A percentile compares a stretch with the other conserved stretches of the same genome.
These are phyloP conservation scores for Oscheius sp. DNA, from an alignment of 2,888 invertebrate species.

Conservation along the genomic window DNA sequence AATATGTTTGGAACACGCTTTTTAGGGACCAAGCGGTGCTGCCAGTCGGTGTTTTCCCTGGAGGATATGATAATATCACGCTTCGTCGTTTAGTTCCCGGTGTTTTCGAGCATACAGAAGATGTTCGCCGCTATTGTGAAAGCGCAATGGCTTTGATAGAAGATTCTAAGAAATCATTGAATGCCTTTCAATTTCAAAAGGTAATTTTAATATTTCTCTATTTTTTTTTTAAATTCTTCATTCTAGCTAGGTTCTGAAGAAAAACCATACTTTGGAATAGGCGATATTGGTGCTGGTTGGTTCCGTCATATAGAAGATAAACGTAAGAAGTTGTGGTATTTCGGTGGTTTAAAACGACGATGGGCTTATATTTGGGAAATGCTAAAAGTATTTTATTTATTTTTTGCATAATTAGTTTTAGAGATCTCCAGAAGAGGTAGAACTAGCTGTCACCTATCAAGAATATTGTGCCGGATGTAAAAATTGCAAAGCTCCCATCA, in stretches of 20 bases:
- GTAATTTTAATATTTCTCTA: neutral
- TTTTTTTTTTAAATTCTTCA: slow-evolving; percentile 3
- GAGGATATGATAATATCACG: slow-evolving; percentile 59
- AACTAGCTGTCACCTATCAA: slow-evolving; percentile 48
- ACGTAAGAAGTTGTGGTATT: slow-evolving; percentile 66
- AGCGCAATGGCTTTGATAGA: slow-evolving; percentile 68
- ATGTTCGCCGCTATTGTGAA: slow-evolving; percentile 62
- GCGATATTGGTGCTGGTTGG: slow-evolving; percentile 64
- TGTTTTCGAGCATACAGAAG: slow-evolving; percentile 48
- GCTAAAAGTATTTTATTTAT: slow-evolving; percentile 49
- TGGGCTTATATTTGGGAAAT: slow-evolving; percentile 68
- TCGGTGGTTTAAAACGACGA: slow-evolving; percentile 50
- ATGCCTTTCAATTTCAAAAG: slow-evolving; percentile 25
- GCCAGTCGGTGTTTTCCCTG: slow-evolving; percentile 66
- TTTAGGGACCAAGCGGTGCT: slow-evolving; percentile 43
- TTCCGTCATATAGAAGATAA: slow-evolving; percentile 63
- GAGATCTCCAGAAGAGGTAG: slow-evolving; percentile 47
- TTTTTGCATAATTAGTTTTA: neutral
- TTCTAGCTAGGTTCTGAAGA: slow-evolving; percentile 17
- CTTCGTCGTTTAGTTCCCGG: slow-evolving; percentile 47
- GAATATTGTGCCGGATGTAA: slow-evolving; percentile 62
- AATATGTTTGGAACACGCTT: neutral
- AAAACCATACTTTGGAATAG: slow-evolving; percentile 42
- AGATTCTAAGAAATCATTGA: slow-evolving; percentile 40
- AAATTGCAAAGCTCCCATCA: slow-evolving; percentile 46